Conservation (phyloP, 2,797 vertebrate species). For the Emys orbicularis region DNA sequence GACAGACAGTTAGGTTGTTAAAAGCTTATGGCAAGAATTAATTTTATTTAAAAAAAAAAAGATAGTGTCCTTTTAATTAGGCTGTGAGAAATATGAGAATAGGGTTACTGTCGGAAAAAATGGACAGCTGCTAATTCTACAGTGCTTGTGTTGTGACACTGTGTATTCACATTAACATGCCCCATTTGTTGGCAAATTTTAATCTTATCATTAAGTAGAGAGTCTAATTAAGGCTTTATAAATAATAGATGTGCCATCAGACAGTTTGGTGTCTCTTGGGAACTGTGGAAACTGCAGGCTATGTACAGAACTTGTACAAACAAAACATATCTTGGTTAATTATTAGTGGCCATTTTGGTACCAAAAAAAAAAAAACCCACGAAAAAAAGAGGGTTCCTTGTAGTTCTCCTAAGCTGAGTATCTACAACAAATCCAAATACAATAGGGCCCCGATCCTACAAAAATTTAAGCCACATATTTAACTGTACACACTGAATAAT, state of each 20-base stretch:
- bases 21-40: not conserved
- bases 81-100: not conserved
- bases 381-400: not conserved
- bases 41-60: not conserved
- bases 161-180: not conserved
- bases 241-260: slow-evolving; percentile 14
- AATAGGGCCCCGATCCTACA: not conserved
- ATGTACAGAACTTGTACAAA: not conserved
- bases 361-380: not conserved
- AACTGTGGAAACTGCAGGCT: not conserved
- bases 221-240: slow-evolving; percentile 26
- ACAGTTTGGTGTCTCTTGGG: not conserved
- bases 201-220: not conserved
- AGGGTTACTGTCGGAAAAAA: not conserved
- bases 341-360: not conserved
- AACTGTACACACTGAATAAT: not conserved
- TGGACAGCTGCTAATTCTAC: not conserved
- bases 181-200: not conserved
- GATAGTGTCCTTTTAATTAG: not conserved
- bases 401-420: not conserved
- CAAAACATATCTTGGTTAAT: not conserved
- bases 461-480: not conserved
- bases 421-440: not conserved
- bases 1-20: not conserved
- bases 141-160: not conserved